Evolutionary conservation across 53 echinoderm and acorn worm species (phyloP), one percentile per base, ranked within the genome.

Genomic region (Holothuria scabra): DNA sequence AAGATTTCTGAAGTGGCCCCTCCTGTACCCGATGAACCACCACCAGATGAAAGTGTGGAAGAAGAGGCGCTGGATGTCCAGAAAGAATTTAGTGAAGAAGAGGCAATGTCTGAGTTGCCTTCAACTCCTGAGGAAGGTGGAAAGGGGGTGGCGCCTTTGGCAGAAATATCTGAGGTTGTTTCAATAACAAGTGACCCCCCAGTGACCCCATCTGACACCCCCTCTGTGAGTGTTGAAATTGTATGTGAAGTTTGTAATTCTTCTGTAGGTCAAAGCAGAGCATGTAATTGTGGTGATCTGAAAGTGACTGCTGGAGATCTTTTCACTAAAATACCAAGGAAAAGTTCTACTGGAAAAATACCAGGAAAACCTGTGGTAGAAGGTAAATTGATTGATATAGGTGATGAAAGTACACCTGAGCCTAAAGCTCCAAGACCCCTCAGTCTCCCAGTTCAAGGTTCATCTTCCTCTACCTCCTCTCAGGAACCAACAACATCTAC

Each of bases 231-330:
- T 56, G 83, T 96, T 48, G 96, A 96, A 81, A 91, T 96, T 23
- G 70, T 96, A 12, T 96, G 96, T 61, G 96, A 96, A 58, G 87
- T 96, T 37, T 96, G 96, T 74, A 96, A 93, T 56, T 91, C 93
- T 8, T 67, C 91, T 33, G 89, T 96, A 22, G 91, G 87, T 7
- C 88, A 85, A 12, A 90, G 84, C 66, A 85, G 89, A 56, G 83
- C 91, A 4, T 96, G 93, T 55, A 87, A 83, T 29, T 96, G 96
- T 88, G 96, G 96, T 9, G 89, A 90, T 44, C 79, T 94, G 32
- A 93, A 93, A 76, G 88, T 95, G 19, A 86, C 92, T 10, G 76
- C 89, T n/a, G 90, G 90, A 22, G 90, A 85, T 30, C 76, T 85
- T 18, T 85, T 69, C 24, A 41, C 90, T 13, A 89, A 79, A 52